A percentile compares a stretch with the other conserved stretches of the same genome.
Conservation (phyloP, 1,140 invertebrate species). For the Brachionus manjavacas region DNA sequence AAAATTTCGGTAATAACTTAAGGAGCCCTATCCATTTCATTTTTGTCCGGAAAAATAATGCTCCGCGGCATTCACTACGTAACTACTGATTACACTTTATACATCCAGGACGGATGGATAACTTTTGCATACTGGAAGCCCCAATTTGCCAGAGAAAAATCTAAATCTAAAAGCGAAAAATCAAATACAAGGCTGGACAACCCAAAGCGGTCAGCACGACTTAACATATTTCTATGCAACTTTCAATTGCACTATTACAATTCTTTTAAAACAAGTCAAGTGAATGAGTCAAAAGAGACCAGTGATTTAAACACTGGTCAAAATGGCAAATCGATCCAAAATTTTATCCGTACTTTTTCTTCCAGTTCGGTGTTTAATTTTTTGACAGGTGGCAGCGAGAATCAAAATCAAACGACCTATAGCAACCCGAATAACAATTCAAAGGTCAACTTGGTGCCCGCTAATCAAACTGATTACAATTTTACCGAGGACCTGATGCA, state of each 20-base stretch:
- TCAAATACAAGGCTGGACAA: background rate
- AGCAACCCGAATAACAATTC: conserved; percentile 45
- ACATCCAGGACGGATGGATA: conserved; percentile 91
- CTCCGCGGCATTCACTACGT: conserved; percentile 91
- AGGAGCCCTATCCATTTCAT: conserved; percentile 86
- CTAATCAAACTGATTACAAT: conserved; percentile 49
- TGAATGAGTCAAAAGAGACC: conserved; percentile 62
- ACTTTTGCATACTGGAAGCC: conserved; percentile 93
- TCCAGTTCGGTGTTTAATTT: background rate
- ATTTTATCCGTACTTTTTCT: conserved; percentile 46
- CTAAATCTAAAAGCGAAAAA: conserved; percentile 60
- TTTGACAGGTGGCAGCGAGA: background rate
- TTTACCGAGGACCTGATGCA: conserved; percentile 42
- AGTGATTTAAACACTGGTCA: conserved; percentile 54
- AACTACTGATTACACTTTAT: conserved; percentile 83
- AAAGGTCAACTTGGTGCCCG: conserved; percentile 46
- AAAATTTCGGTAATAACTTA: conserved; percentile 44
- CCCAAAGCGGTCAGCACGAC: background rate
- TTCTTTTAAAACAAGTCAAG: conserved; percentile 6
- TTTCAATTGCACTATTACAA: conserved; percentile 42
- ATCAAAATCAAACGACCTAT: background rate
- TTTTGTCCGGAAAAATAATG: conserved; percentile 95
- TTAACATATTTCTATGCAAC: conserved; percentile 8
- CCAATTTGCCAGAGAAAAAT: conserved; percentile 88
- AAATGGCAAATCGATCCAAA: conserved; percentile 42